Conservation (phyloP, 2,113 vertebrate genomes). For the Sprattus sprattus region DNA sequence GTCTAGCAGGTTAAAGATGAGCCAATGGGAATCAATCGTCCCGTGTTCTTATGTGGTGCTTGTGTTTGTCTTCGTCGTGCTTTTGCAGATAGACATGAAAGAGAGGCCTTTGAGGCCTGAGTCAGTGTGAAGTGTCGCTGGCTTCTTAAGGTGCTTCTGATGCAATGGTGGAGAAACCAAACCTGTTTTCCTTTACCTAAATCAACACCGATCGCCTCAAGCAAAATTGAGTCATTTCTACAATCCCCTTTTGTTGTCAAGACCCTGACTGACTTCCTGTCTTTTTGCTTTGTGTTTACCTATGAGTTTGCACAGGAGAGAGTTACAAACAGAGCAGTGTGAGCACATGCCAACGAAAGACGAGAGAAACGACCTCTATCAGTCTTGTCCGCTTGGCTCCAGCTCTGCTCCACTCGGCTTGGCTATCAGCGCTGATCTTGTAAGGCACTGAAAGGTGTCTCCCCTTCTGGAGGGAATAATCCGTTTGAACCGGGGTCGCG, state of each 20-base stretch:
- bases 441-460: conserved; percentile 60
- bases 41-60: background rate
- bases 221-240: background rate
- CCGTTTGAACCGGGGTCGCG: conserved; percentile 62
- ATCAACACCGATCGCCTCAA: background rate
- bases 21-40: background rate
- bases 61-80: background rate
- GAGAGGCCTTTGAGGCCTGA: background rate
- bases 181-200: background rate
- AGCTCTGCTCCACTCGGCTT: conserved; percentile 33
- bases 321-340: background rate
- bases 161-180: background rate
- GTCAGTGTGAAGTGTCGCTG: background rate
- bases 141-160: conserved; percentile 1
- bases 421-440: conserved; percentile 61
- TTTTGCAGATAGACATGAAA: background rate
- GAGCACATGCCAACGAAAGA: background rate
- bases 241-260: background rate
- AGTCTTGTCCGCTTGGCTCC: conserved; percentile 41
- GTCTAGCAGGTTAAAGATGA: background rate
- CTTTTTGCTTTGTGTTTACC: background rate
- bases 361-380: conserved; percentile 50
- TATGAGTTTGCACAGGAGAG: background rate
- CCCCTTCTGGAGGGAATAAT: conserved; percentile 63
- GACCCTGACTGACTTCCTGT: background rate